phyloP scores from a whole-genome alignment of 2,888 invertebrate genomes.

The Drepana falcataria region DNA sequence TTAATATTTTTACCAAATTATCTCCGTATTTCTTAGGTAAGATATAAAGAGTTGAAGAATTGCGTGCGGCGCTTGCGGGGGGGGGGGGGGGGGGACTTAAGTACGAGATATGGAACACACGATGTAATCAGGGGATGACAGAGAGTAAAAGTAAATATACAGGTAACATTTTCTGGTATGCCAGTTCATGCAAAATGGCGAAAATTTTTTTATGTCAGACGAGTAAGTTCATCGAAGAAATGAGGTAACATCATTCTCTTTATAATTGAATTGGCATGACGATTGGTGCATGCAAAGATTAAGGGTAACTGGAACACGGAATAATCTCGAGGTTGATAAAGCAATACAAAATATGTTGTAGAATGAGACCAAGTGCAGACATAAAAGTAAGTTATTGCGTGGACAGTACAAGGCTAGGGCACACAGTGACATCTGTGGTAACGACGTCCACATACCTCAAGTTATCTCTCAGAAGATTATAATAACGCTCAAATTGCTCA shows the following conservation, averaged over 20 bases:
- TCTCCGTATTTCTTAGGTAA: not conserved
- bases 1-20: not conserved
- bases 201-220: too few relatives aligned
- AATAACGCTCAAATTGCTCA: slow-evolving; percentile 4
- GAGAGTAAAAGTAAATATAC: not conserved
- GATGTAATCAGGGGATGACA: not conserved
- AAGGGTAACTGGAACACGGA: slow-evolving; percentile 2
- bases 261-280: not conserved
- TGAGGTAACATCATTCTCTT: too few relatives aligned
- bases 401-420: slow-evolving; percentile 22
- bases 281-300: slow-evolving; percentile 8
- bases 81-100: not conserved
- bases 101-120: not conserved
- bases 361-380: slow-evolving; percentile 11
- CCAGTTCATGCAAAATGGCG: not conserved
- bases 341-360: slow-evolving; percentile 2
- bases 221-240: too few relatives aligned
- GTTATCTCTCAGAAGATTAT: slow-evolving; percentile 8
- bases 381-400: slow-evolving; percentile 5
- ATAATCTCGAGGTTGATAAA: slow-evolving; percentile 9
- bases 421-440: slow-evolving; percentile 27
- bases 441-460: slow-evolving; percentile 38
- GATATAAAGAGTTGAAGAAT: not conserved
- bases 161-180: not conserved
- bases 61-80: not conserved